These are phyloP conservation scores for Aporophyla lueneburgensis DNA, from an alignment of 2,888 invertebrate species.

Conservation along the genomic window DNA sequence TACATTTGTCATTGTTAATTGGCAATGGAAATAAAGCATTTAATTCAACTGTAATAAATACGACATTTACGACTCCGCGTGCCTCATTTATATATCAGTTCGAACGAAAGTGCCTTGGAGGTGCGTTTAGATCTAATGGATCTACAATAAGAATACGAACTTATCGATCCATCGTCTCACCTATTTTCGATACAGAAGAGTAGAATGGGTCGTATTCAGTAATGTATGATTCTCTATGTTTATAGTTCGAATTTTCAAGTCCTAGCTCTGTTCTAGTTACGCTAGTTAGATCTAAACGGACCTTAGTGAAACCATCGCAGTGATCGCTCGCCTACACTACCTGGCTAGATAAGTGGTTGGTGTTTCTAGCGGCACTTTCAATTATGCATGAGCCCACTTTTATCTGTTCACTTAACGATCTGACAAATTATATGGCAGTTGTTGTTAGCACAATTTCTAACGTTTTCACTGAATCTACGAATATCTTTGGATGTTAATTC, in stretches of 20 bases:
- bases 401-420: slow-evolving; percentile 77
- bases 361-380: slow-evolving; percentile 76
- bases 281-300: slow-evolving; percentile 26
- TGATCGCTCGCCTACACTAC: slow-evolving; percentile 60
- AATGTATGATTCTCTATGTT: not conserved
- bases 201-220: not conserved
- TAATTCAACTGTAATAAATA: slow-evolving; percentile 55
- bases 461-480: slow-evolving; percentile 59
- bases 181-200: not conserved
- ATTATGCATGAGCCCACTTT: slow-evolving; percentile 79
- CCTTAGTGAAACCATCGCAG: slow-evolving; percentile 51
- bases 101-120: slow-evolving; percentile 33
- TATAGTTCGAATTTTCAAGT: not conserved
- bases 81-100: slow-evolving; percentile 38
- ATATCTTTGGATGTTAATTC: slow-evolving; percentile 53
- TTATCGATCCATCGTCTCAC: not conserved
- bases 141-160: slow-evolving; percentile 1
- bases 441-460: slow-evolving; percentile 76
- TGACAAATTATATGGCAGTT: slow-evolving; percentile 80
- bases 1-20: slow-evolving; percentile 58
- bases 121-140: slow-evolving; percentile 27
- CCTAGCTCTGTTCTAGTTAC: not conserved
- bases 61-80: slow-evolving; percentile 45
- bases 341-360: slow-evolving; percentile 66
- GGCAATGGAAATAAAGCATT: slow-evolving; percentile 50